phyloP scores from a whole-genome alignment of 2,797 vertebrate species.

The Sciurus carolinensis region DNA sequence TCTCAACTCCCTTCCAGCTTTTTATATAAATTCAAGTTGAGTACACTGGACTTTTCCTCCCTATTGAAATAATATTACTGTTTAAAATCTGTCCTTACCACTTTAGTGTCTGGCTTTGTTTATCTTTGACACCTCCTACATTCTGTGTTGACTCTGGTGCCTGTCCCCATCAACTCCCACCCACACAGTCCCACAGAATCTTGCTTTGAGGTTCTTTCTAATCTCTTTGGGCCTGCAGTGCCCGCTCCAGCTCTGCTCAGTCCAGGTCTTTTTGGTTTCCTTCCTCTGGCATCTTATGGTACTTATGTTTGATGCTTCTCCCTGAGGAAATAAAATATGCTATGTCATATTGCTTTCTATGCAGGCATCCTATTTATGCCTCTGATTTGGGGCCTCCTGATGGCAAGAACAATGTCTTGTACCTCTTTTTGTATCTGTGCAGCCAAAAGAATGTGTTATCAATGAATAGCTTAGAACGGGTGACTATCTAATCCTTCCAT shows the following conservation, averaged over 20 bases:
- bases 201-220: background rate
- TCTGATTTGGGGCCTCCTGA: background rate
- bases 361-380: background rate
- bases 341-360: conserved; percentile 30
- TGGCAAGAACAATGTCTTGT: background rate
- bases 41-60: background rate
- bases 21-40: background rate
- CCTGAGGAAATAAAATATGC: background rate
- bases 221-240: background rate
- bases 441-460: background rate
- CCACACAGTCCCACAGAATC: rapidly evolving
- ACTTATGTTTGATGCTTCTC: background rate
- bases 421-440: background rate
- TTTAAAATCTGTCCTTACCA: background rate
- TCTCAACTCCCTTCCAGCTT: background rate
- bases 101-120: background rate
- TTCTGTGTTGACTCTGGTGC: background rate
- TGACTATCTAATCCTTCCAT: background rate
- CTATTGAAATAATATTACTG: background rate
- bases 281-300: background rate
- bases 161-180: background rate
- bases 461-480: background rate
- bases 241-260: background rate
- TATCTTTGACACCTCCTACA: background rate
- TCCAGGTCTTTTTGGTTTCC: background rate